These are phyloP conservation scores for Oophaga pumilio DNA, from an alignment of 2,113 vertebrate genomes.

Conservation along the genomic window DNA sequence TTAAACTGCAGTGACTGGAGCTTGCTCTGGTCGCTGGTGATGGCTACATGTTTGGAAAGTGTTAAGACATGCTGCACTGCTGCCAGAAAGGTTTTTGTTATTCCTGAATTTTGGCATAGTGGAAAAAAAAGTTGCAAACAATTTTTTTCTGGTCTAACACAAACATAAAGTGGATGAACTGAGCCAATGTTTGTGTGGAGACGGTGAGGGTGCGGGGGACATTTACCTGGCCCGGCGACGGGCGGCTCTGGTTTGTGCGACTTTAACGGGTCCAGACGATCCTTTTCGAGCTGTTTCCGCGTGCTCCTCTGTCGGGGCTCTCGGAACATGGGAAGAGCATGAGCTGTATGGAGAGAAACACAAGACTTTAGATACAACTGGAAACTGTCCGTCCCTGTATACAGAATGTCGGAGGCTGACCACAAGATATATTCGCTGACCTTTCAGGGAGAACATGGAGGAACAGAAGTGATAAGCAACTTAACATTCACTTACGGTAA, in stretches of 20 bases:
- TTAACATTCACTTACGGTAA: constrained; percentile 41
- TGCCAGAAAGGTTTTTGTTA: no score
- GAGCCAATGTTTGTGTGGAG: no score
- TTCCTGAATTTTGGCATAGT: no score
- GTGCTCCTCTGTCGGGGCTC: constrained; percentile 95
- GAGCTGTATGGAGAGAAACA: constrained; percentile 73
- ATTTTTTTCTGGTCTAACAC: no score
- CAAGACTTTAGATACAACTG: neutral
- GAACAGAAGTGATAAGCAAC: constrained; percentile 5
- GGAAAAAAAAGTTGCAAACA: neutral
- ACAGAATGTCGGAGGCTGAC: neutral
- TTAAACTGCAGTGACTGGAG: no score
- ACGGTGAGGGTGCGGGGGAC: neutral
- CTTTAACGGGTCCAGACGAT: constrained; percentile 90
- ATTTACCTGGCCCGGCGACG: constrained; percentile 92
- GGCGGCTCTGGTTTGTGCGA: constrained; percentile 97
- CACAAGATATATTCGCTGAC: constrained; percentile 27
- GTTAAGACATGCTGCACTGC: no score
- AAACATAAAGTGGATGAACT: no score
- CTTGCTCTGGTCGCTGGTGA: no score
- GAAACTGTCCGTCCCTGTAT: constrained; percentile 24
- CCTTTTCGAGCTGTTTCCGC: constrained; percentile 95
- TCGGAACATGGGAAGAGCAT: constrained; percentile 97
- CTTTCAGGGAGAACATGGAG: neutral
- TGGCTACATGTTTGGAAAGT: no score